These are phyloP conservation scores for Drosophila burlai DNA, from an alignment of 1,140 invertebrate genomes.

Conservation along the genomic window DNA sequence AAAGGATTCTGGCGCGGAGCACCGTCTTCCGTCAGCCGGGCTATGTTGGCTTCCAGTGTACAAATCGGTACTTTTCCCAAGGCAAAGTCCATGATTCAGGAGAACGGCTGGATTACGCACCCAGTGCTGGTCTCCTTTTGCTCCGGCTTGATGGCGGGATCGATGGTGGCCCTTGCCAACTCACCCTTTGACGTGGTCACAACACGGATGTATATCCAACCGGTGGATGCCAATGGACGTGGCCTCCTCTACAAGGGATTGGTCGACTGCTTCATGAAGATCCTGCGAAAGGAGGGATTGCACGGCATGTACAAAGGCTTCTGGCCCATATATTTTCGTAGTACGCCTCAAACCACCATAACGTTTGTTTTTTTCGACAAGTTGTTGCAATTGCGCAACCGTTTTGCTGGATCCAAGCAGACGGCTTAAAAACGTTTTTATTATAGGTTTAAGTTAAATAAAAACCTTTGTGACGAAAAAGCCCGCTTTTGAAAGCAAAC, in stretches of 20 bases:
- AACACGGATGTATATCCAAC: constrained; percentile 96
- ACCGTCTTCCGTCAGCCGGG: constrained; percentile 89
- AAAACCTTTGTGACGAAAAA: not conserved
- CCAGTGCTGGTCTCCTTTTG: constrained; percentile 90
- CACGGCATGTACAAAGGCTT: constrained; percentile 95
- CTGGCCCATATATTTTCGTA: constrained; percentile 92
- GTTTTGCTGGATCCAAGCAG: not conserved
- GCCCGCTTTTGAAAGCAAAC: no score
- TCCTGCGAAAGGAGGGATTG: constrained; percentile 90
- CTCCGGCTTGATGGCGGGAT: constrained; percentile 92
- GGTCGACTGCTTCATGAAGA: constrained; percentile 92
- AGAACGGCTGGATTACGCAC: constrained; percentile 85
- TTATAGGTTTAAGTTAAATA: not conserved
- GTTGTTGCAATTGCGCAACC: constrained; percentile 85
- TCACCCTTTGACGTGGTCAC: constrained; percentile 96
- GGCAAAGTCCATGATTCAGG: constrained; percentile 86
- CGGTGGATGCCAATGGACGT: constrained; percentile 88
- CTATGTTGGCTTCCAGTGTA: constrained; percentile 92
- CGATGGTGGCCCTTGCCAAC: constrained; percentile 92
- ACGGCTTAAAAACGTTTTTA: not conserved
- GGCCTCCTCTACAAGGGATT: constrained; percentile 91
- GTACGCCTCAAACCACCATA: constrained; percentile 95
- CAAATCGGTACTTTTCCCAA: constrained; percentile 94
- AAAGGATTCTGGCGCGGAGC: constrained; percentile 92
- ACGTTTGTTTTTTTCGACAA: constrained; percentile 94